A percentile compares a stretch with the other conserved stretches of the same genome.
Evolutionary conservation across 2,888 invertebrate species (phyloP).

Genomic region (Cosmopolites sordidus): DNA sequence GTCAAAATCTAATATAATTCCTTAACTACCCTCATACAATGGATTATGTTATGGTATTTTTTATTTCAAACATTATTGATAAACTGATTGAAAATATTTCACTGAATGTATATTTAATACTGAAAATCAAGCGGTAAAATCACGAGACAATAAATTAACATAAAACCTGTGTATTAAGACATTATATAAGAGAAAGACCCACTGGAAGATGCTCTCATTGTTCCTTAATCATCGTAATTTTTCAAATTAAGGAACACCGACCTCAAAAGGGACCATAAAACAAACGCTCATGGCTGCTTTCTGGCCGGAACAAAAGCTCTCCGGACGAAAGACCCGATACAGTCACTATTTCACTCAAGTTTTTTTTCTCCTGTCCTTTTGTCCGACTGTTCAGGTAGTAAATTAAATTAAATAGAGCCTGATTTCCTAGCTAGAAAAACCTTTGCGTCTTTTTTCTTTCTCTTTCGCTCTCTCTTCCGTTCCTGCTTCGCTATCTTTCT

Average conservation of each 20-base stretch:
- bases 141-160: too few species aligned
- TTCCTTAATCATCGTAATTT: conserved; percentile 6
- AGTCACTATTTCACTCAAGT: conserved; percentile 10
- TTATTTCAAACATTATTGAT: too few species aligned
- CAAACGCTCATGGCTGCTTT: conserved; percentile 9
- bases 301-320: conserved; percentile 7
- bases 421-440: conserved; percentile 16
- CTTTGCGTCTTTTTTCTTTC: conserved; percentile 1
- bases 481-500: too few species aligned
- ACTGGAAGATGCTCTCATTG: neutral
- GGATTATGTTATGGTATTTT: too few species aligned
- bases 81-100: too few species aligned
- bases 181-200: too few species aligned
- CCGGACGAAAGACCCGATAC: conserved; percentile 9
- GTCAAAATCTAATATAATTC: too few species aligned
- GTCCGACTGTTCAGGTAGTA: conserved; percentile 14
- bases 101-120: too few species aligned
- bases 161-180: too few species aligned
- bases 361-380: conserved; percentile 3
- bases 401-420: conserved; percentile 18
- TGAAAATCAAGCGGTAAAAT: too few species aligned
- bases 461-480: too few species aligned
- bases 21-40: too few species aligned
- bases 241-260: conserved; percentile 9
- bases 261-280: conserved; percentile 12